Evolutionary conservation across 2,888 invertebrate species (phyloP).

Genomic region (Glomeris marginata): DNA sequence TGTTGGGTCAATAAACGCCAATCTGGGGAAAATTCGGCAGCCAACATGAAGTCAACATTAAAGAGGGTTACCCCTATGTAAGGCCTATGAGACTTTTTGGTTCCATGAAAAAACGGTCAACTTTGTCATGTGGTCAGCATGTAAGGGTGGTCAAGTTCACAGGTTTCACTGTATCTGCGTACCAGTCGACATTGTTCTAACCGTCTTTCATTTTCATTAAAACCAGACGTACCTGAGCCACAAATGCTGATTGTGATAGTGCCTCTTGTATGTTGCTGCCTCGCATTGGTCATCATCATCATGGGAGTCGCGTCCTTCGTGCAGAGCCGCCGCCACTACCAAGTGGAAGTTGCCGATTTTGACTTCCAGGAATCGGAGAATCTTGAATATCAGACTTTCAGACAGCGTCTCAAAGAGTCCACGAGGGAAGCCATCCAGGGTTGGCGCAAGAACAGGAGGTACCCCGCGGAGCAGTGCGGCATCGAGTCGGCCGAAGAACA

Average conservation of each 20-base stretch:
- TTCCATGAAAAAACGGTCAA: no score
- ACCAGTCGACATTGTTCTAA: not conserved
- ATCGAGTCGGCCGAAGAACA: no score
- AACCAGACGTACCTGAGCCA: conserved; percentile 34
- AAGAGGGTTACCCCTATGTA: no score
- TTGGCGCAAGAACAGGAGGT: not conserved
- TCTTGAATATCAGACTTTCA: conserved; percentile 72
- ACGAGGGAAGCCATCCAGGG: conserved; percentile 44
- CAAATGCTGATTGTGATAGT: conserved; percentile 78
- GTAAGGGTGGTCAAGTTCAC: no score
- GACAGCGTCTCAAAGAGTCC: conserved; percentile 63
- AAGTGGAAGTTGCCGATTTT: conserved; percentile 77
- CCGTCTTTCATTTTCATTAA: not conserved
- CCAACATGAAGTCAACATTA: no score
- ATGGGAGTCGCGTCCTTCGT: conserved; percentile 77
- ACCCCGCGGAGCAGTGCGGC: no score
- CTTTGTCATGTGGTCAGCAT: no score
- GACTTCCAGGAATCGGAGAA: conserved; percentile 41
- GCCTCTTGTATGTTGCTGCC: conserved; percentile 63
- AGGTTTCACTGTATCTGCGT: no score
- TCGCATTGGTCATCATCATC: conserved; percentile 66
- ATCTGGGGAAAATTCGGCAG: no score
- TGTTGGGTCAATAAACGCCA: no score
- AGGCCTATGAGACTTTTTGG: no score
- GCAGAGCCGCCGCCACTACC: conserved; percentile 61